Evolutionary conservation across 1,140 invertebrate genomes (phyloP).

Genomic region (Reticulitermes speratus): DNA sequence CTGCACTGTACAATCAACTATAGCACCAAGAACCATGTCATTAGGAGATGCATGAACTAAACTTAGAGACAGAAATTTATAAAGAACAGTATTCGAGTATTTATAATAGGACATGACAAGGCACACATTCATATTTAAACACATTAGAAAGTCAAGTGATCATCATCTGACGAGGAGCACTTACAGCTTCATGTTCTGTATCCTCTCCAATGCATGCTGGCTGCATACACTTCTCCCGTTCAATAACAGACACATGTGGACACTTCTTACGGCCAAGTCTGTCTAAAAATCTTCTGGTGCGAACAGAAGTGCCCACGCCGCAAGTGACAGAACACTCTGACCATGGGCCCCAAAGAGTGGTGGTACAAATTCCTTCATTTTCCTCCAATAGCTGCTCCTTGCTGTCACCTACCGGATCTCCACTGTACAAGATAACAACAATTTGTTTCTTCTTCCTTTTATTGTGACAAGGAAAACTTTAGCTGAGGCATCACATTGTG

Average conservation of each 20-base stretch:
- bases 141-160: too few species aligned
- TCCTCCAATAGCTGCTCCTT: constrained; percentile 39
- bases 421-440: neutral
- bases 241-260: constrained; percentile 63
- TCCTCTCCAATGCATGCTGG: constrained; percentile 58
- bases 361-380: constrained; percentile 62
- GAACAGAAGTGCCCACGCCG: constrained; percentile 72
- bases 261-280: constrained; percentile 76
- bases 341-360: constrained; percentile 75
- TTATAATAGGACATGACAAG: too few species aligned
- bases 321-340: constrained; percentile 81
- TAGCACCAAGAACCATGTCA: too few species aligned
- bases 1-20: too few species aligned
- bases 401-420: constrained; percentile 34
- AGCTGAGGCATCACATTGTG: too few species aligned
- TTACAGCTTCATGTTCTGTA: constrained; percentile 36
- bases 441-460: neutral
- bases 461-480: neutral
- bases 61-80: too few species aligned
- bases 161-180: neutral
- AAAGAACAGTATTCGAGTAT: too few species aligned
- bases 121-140: too few species aligned
- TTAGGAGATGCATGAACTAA: too few species aligned
- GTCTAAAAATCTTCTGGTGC: constrained; percentile 70
- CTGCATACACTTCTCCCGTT: constrained; percentile 75